These are phyloP conservation scores for Scytalopus superciliaris DNA, from an alignment of 2,113 vertebrate genomes.

Conservation along the genomic window DNA sequence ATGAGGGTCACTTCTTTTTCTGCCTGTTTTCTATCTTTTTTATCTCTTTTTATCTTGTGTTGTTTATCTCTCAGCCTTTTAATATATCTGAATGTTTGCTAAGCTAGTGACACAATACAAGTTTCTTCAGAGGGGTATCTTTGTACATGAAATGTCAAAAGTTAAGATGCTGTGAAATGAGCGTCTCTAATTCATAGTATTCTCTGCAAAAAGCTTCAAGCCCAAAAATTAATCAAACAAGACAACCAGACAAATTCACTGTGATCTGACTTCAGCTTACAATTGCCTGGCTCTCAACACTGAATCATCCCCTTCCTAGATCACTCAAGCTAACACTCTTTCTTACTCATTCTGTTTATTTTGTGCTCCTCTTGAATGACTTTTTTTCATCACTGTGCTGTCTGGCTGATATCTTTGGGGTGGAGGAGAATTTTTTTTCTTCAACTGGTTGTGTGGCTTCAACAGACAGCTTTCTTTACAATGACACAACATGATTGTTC, in stretches of 20 bases:
- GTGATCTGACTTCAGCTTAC: background rate
- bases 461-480: background rate
- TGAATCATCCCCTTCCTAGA: background rate
- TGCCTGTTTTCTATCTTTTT: background rate
- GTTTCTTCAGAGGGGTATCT: background rate
- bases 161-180: background rate
- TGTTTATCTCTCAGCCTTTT: background rate
- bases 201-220: background rate
- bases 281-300: background rate
- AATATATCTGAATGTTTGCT: background rate
- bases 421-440: background rate
- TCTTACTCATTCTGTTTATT: background rate
- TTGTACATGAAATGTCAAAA: background rate
- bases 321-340: background rate
- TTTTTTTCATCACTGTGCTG: background rate
- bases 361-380: background rate
- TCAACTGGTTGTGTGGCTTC: background rate
- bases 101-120: background rate
- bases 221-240: background rate
- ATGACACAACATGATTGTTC: background rate
- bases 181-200: background rate
- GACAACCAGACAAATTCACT: background rate
- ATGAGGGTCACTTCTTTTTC: background rate
- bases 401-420: background rate
- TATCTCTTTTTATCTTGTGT: no score